Evolutionary conservation across 2,797 vertebrate species (phyloP), one percentile per base, ranked within the genome.

Genomic region (Dendrocincla tyrannina): DNA sequence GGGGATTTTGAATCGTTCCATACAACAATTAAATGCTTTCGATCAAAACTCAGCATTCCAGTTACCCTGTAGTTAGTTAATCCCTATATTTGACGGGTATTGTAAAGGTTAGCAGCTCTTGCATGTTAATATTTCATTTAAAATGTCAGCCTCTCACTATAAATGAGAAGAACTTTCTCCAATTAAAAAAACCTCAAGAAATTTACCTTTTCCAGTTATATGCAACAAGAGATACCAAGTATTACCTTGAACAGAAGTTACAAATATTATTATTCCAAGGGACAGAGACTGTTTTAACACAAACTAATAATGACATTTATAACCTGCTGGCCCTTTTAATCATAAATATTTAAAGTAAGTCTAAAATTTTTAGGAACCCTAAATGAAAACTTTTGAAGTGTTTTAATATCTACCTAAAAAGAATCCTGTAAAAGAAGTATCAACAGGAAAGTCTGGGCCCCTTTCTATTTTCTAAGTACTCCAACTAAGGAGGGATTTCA

Each of bases 11-110:
- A 32, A 53, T 56, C 24, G 5, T 17, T 85, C 33, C 24, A 41
- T 15, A 74, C 19, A 77, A 42, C 8, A 59, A 17, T 30, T 62
- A 60, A 49, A 14, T 68, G 35, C 27, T 92, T 91, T 59, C 1
- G 1, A 74, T 59, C 55, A 60, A 64, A 85, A 68, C 5, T 22
- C 63, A 85, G 25, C 16, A 22, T 39, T 66, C 28, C 41, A 28
- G 17, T 53, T 88, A 27, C 5, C 7, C 20, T 53, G 7, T 50
- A 28, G 25, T 53, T 16, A 75, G 22, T 15, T 73, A 44, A 44
- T 44, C 8, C n/a, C 47, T 39, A 17, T 0, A 56, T 25, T 10
- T 28, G 33, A 35, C 1, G 11, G 7, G 9, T 5, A 44, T 53
- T 88, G 8, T 33, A 46, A 59, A 87, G 47, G 17, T 75, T 22